Percentiles rank a stretch among this genome's conserved stretches.
Conservation (phyloP, 1,140 invertebrate genomes). For the Drosophila eugracilis region DNA sequence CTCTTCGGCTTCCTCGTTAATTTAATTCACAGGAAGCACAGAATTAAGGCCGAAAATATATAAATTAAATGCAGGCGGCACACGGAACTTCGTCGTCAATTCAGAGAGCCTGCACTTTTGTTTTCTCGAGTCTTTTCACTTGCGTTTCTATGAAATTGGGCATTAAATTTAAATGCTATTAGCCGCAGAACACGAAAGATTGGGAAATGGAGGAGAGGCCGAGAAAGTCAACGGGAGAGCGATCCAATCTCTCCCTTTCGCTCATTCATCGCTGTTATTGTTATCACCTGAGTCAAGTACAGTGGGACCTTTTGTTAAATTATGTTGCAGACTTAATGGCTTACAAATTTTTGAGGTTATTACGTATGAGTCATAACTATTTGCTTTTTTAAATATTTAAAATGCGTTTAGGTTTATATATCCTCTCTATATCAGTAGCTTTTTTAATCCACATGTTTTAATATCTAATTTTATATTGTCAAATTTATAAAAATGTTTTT, state of each 20-base stretch:
- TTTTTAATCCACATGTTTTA: no score
- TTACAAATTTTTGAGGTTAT: no score
- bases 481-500: no score
- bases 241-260: constrained; percentile 33
- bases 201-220: constrained; percentile 1
- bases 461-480: no score
- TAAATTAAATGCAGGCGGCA: constrained; percentile 54
- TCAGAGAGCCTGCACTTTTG: constrained; percentile 62
- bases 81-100: constrained; percentile 42
- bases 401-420: no score
- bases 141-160: constrained; percentile 52
- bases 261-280: constrained; percentile 33
- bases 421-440: no score
- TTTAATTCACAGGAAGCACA: constrained; percentile 72
- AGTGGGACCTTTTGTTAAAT: constrained; percentile 21
- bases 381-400: no score
- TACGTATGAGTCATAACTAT: no score
- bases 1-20: constrained; percentile 41
- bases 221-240: constrained; percentile 24
- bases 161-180: constrained; percentile 57
- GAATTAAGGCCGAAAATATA: constrained; percentile 62
- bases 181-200: constrained; percentile 38
- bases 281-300: constrained; percentile 57
- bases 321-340: no score
- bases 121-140: constrained; percentile 44